phyloP scores from a whole-genome alignment of 2,113 vertebrate species.

The Eurystomus gularis region DNA sequence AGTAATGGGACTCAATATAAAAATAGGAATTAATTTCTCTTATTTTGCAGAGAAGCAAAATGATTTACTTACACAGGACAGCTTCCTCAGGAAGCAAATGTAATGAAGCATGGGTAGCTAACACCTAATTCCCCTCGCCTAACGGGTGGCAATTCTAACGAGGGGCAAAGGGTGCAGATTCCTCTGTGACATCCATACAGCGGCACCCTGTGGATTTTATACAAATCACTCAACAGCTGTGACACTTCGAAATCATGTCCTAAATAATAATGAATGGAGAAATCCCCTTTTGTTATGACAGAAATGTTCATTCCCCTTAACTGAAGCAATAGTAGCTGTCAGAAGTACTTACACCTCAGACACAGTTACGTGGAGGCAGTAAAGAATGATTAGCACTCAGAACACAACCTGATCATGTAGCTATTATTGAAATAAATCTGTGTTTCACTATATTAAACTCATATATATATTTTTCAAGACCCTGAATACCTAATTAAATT shows the following conservation, averaged over 20 bases:
- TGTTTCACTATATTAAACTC: neutral
- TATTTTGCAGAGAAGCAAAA: neutral
- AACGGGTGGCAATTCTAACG: neutral
- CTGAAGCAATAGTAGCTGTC: neutral
- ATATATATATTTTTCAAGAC: neutral
- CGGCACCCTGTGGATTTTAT: neutral
- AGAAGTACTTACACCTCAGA: neutral
- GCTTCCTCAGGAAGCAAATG: neutral
- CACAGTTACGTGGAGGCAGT: neutral
- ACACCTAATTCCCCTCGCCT: neutral
- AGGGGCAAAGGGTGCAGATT: neutral
- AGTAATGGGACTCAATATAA: neutral
- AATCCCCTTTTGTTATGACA: neutral
- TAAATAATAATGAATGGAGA: neutral
- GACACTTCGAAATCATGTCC: neutral
- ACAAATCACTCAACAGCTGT: neutral
- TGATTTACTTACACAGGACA: neutral
- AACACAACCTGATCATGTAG: neutral
- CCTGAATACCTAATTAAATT: neutral
- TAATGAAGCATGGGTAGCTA: neutral
- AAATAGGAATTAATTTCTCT: neutral
- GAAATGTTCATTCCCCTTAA: neutral
- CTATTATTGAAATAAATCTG: neutral
- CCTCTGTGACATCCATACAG: neutral
- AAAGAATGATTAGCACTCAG: neutral